Percentiles rank a stretch among this genome's conserved stretches.
phyloP scores from a whole-genome alignment of 2,888 invertebrate species.

The Ommatoiulus sabulosus region DNA sequence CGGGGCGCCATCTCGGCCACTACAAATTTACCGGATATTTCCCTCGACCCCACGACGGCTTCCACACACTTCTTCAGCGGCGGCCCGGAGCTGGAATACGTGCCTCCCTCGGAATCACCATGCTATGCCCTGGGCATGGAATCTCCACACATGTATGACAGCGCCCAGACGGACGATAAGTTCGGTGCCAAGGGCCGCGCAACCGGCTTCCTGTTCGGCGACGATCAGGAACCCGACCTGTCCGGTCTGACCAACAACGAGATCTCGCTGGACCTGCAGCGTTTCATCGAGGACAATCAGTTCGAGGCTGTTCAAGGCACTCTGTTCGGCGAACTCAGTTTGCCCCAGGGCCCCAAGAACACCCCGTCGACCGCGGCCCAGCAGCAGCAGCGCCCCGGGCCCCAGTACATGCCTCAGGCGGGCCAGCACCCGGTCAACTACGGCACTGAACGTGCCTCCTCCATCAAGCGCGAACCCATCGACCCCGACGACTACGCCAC shows the following conservation, averaged over 20 bases:
- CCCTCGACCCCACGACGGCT: slow-evolving; percentile 57
- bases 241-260: slow-evolving; percentile 92
- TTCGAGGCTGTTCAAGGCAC: slow-evolving; percentile 79
- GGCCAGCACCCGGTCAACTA: slow-evolving; percentile 73
- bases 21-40: not conserved
- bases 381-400: slow-evolving; percentile 60
- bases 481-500: slow-evolving; percentile 66
- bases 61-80: slow-evolving; percentile 21
- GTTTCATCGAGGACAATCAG: slow-evolving; percentile 89
- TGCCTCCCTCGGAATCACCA: slow-evolving; percentile 62
- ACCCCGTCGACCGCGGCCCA: not conserved
- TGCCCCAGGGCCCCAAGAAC: not conserved
- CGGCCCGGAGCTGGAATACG: slow-evolving; percentile 59
- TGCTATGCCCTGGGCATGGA: slow-evolving; percentile 73
- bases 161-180: slow-evolving; percentile 63
- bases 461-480: slow-evolving; percentile 63
- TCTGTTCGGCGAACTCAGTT: slow-evolving; percentile 81
- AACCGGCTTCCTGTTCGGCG: slow-evolving; percentile 65
- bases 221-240: slow-evolving; percentile 74
- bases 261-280: slow-evolving; percentile 90
- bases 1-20: not conserved
- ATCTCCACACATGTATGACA: slow-evolving; percentile 89
- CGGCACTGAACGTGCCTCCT: slow-evolving; percentile 64
- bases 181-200: slow-evolving; percentile 28
- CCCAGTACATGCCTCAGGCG: slow-evolving; percentile 87